Base-by-base conservation (phyloP, 2,113 vertebrate genomes). In the Varanus komodoensis region DNA sequence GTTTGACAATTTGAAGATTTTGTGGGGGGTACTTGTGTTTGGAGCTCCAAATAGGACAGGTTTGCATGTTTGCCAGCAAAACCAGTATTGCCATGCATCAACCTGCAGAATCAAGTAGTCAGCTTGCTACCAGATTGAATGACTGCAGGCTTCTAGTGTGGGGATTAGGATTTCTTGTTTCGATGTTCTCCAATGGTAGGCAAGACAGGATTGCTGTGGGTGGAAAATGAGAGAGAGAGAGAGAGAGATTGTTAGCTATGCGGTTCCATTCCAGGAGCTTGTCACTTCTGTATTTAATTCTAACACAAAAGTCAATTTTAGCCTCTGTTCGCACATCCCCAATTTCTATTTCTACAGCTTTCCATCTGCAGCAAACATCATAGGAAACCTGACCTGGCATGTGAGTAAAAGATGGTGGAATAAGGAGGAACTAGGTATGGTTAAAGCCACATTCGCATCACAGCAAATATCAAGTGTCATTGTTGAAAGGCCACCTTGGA, bases 401-500 rank as follows among this genome's bases (percentile, higher is more conserved):
- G 0, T 8, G 34, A 73, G 27, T 4, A 48, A 54, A 17, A 32
- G 50, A 68, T 38, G 27, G 6, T n/a, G 21, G 14, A 29, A 4
- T 27, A 8, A 38, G 29, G 57, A 77, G n/a, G 21, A 71, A n/a
- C 50, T 19, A 71, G 54, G 52, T 9, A 34, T 0, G 0, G 3
- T 69, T 32, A 78, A 87, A 61, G 1, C 69, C 73, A 48, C 75
- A 27, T 52, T 48, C 69, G 6, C 88, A 68, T 14, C 15, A 21
- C 17, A 27, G 27, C 75, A 50, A 12, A 61, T 68, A 87, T 4
- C 8, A 11, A 50, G 29, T 82, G 77, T 73, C 8, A 71, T n/a
- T 32, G 23, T 67, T 89, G 68, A 68, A 32, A 93, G 77, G 4
- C 68, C 3, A 78, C 17, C n/a, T 64, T 75, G 27, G 90, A 81